Conservation (phyloP, 2,888 invertebrate species). For the Drosophila mimica region DNA sequence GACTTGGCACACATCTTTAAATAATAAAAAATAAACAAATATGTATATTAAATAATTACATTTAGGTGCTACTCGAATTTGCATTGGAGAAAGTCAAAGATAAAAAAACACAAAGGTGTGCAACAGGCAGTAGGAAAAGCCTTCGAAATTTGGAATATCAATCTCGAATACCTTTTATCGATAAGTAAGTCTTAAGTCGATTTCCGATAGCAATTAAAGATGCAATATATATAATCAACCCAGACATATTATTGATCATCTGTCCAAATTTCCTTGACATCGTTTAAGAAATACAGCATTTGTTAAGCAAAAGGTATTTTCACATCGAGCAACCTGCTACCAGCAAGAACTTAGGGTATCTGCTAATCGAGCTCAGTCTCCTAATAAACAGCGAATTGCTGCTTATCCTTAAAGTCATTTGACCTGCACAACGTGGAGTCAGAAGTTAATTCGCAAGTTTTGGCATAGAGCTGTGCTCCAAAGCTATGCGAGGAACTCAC, state of each 20-base stretch:
- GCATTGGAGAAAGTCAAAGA: background rate
- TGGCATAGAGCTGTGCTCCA: slow-evolving; percentile 35
- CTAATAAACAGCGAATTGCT: background rate
- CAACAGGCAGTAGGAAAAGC: no score
- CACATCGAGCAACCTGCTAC: background rate
- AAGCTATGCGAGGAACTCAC: slow-evolving; percentile 27
- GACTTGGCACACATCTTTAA: background rate
- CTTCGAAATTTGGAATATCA: no score
- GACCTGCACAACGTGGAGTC: background rate
- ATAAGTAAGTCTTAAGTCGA: no score
- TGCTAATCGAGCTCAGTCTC: background rate
- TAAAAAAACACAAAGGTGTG: no score
- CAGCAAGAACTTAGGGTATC: background rate
- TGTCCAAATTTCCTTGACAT: background rate
- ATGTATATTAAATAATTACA: background rate
- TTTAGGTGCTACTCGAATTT: background rate
- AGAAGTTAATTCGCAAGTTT: slow-evolving; percentile 46
- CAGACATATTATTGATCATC: background rate
- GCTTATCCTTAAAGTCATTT: slow-evolving; percentile 17
- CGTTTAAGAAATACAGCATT: background rate
- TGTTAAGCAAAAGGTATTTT: background rate
- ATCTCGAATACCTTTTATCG: no score
- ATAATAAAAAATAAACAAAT: background rate
- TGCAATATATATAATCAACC: no score
- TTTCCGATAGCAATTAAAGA: no score